Conservation (phyloP, 1,140 invertebrate species). For the Lutraria rhynchaena region DNA sequence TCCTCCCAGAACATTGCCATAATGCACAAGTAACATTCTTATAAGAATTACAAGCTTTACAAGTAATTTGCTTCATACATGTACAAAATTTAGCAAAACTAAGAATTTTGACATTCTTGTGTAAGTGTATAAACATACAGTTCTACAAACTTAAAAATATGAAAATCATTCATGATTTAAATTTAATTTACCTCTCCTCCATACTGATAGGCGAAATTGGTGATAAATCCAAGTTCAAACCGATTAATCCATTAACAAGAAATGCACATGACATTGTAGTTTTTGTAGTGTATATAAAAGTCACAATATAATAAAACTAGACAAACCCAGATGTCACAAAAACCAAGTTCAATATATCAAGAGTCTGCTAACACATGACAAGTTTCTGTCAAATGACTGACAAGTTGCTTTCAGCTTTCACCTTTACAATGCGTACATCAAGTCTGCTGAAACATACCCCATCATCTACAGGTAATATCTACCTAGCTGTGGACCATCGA, state of each 20-base stretch:
- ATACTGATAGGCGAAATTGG: constrained; percentile 44
- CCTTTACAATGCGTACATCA: constrained; percentile 9
- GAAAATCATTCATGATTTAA: not conserved
- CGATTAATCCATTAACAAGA: constrained; percentile 46
- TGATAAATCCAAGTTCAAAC: constrained; percentile 52
- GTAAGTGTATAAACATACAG: no score
- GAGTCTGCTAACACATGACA: constrained; percentile 9
- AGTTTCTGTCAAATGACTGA: constrained; percentile 21
- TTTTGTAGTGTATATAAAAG: not conserved
- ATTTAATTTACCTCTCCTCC: constrained; percentile 42
- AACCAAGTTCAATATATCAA: constrained; percentile 21
- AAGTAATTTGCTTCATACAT: no score
- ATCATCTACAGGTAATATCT: constrained; percentile 26
- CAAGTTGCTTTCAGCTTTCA: constrained; percentile 22
- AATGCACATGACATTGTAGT: constrained; percentile 32
- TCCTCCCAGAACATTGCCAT: no score
- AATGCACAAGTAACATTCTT: no score
- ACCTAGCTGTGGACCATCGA: not conserved
- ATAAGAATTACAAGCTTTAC: no score
- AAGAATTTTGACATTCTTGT: no score
- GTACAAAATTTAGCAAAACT: no score
- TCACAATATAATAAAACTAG: not conserved
- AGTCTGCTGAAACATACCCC: constrained; percentile 19
- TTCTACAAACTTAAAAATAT: not conserved
- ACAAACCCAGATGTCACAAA: constrained; percentile 10